Evolutionary conservation across 1,140 invertebrate genomes (phyloP), one percentile per base, ranked within the genome.

Genomic region (Sycobia sp.): DNA sequence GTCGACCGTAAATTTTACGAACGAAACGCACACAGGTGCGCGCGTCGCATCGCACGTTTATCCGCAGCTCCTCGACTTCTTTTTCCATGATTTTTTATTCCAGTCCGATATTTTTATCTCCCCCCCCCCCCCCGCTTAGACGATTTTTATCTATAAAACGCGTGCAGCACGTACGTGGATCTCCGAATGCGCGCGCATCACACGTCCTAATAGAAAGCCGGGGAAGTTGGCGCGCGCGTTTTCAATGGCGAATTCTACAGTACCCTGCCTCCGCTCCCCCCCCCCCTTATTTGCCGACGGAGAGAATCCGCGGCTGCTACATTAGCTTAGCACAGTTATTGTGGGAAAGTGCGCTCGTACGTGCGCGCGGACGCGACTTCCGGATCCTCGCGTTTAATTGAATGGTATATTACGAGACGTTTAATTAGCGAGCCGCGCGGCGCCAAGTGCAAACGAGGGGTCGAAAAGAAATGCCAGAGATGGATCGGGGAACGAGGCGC

Each of bases 321-420:
- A 58, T 61, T 53, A 34, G 25, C 20, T 58, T 58, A 58, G 27
- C 49, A 58, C 18, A 58, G 32, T 53, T 64, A 20, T 58, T 50
- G 23, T 46, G 47, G 46, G 55, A 64, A 64, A 53, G 62, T 63
- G 18, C 25, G 29, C n/a, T n/a, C n/a, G n/a, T n/a, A n/a, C 49
- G 27, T 20, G 32, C 43, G 20, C 23, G 27, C 11, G 39, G 14
- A 55, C 51, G n/a, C n/a, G 29, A 44, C 39, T 58, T 58, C 62
- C 47, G 62, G 46, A 57, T 57, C 27, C 54, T 22, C 36, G 0
- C 8, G 8, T 50, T 56, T 54, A 63, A 63, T 63, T 56, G 44
- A 56, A 63, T 57, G 44, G 25, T 63, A n/a, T n/a, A 63, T 63
- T 56, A 63, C 46, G 53, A 62, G 51, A 62, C 23, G 54, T 63